Percentiles rank a stretch among this genome's conserved stretches.
Conservation (phyloP, 2,888 invertebrate genomes). For the Germaria angustata region DNA sequence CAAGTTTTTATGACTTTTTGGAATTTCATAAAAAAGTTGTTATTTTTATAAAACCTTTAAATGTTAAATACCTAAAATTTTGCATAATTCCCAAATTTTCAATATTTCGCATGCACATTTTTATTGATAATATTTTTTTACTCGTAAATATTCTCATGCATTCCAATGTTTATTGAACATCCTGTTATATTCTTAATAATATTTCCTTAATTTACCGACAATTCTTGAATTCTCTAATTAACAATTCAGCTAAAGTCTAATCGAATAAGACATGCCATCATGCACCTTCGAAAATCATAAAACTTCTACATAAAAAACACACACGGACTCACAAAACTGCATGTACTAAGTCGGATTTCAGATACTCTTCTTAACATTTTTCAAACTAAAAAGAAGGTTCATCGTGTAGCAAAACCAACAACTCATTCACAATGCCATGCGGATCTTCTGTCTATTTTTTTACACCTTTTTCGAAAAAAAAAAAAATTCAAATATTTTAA, state of each 20-base stretch:
- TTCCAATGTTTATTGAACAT: conserved; percentile 57
- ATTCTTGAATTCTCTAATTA: conserved; percentile 43
- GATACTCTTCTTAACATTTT: not conserved
- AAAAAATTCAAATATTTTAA: conserved; percentile 47
- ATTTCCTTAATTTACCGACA: conserved; percentile 60
- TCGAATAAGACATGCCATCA: conserved; percentile 54
- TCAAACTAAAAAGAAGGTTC: not conserved
- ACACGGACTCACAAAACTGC: not conserved
- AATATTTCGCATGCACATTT: no score
- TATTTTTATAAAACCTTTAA: no score
- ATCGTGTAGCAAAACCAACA: not conserved
- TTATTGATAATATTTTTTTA: not conserved
- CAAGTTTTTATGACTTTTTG: no score
- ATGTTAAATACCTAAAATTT: no score
- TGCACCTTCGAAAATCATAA: conserved; percentile 46
- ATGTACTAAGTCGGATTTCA: not conserved
- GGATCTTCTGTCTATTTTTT: conserved; percentile 22
- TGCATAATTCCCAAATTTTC: no score
- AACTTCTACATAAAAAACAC: conserved; percentile 5
- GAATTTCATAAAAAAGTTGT: no score
- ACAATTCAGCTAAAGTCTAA: conserved; percentile 50
- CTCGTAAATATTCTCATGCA: conserved; percentile 57
- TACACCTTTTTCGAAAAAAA: conserved; percentile 26
- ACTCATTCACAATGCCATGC: not conserved
- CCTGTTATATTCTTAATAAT: conserved; percentile 65